Evolutionary conservation across 2,888 invertebrate species (phyloP).

Genomic region (Drosophila emarginata): DNA sequence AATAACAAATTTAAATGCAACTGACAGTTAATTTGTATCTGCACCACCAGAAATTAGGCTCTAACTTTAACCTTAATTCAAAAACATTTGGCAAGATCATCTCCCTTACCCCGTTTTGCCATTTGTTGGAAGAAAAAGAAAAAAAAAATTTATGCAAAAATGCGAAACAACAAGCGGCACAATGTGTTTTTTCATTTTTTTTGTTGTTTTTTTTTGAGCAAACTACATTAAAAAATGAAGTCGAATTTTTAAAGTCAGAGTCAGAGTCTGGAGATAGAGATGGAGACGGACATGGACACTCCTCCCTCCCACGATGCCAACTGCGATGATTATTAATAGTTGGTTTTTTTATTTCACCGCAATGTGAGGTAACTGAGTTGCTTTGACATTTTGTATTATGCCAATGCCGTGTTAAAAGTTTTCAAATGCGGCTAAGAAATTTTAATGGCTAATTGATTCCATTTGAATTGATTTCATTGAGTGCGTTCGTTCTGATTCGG

Average conservation of each 20-base stretch:
- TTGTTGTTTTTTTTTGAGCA: conserved; percentile 23
- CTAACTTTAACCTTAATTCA: not conserved
- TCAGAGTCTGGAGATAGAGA: too few species aligned
- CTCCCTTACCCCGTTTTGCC: conserved; percentile 30
- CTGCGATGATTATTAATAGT: conserved; percentile 44
- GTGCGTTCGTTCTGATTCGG: conserved; percentile 11
- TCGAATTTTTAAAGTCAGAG: conserved; percentile 20
- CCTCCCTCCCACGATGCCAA: conserved; percentile 54
- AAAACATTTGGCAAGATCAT: conserved; percentile 30
- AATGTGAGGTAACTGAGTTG: conserved; percentile 27
- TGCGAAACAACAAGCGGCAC: conserved; percentile 37
- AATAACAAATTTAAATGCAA: not conserved
- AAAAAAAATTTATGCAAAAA: conserved; percentile 44
- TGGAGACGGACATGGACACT: conserved; percentile 42
- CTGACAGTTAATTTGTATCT: conserved; percentile 6
- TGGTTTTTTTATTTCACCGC: not conserved
- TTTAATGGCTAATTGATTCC: conserved; percentile 61
- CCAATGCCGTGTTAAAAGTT: conserved; percentile 4
- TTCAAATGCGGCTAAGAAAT: conserved; percentile 27
- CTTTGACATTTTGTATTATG: conserved; percentile 53
- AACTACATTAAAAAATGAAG: conserved; percentile 34
- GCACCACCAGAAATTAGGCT: conserved; percentile 1
- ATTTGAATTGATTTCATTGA: conserved; percentile 20
- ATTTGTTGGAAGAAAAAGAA: conserved; percentile 19
- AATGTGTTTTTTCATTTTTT: conserved; percentile 26